Evolutionary conservation across 2,797 vertebrate genomes (phyloP).

Genomic region (Helicolenus hilgendorfi): DNA sequence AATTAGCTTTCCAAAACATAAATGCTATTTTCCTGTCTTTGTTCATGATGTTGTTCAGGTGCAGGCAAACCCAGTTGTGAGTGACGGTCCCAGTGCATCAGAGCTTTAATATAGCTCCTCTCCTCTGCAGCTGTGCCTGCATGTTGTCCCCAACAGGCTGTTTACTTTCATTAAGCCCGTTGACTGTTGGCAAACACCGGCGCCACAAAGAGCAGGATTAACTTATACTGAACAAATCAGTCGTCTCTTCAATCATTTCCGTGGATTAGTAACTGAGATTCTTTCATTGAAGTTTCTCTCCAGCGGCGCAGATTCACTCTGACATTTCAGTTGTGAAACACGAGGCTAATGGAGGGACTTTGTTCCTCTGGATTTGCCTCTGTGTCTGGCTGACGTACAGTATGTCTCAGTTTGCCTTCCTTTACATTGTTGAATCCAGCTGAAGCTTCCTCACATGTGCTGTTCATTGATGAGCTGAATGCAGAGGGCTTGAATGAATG

Average conservation of each 20-base stretch:
- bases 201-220: conserved; percentile 28
- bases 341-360: not conserved
- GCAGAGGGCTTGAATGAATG: not conserved
- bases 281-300: not conserved
- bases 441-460: not conserved
- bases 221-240: not conserved
- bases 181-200: not conserved
- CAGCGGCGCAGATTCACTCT: conserved; percentile 21
- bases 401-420: not conserved
- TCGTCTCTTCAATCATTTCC: not conserved
- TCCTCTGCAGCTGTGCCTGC: conserved; percentile 7
- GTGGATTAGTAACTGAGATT: not conserved
- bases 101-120: not conserved
- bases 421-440: not conserved
- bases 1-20: not conserved
- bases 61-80: not conserved
- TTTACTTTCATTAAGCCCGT: not conserved
- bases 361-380: conserved; percentile 23
- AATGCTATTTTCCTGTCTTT: not conserved
- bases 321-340: conserved; percentile 47
- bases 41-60: not conserved
- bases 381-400: not conserved
- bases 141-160: not conserved
- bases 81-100: not conserved
- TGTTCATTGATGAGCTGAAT: not conserved